Conservation (phyloP, 1,140 invertebrate species). For the Mactra quadrangularis region DNA sequence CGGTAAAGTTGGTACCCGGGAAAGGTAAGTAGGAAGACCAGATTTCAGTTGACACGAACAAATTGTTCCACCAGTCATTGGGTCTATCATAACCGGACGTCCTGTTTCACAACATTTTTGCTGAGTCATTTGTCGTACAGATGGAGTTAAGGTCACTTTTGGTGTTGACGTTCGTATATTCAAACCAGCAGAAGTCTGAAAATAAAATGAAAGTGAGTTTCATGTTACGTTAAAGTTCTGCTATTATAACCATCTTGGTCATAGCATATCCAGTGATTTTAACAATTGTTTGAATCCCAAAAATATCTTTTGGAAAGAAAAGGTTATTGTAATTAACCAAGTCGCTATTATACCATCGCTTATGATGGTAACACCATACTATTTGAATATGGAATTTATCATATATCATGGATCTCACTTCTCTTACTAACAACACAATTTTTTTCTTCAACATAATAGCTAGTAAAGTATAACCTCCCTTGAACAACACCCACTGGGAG, state of each 20-base stretch:
- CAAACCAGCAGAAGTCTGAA: conserved; percentile 22
- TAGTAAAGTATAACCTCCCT: too few species aligned
- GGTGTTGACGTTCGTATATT: conserved; percentile 38
- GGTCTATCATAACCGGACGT: conserved; percentile 58
- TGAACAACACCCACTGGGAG: too few species aligned
- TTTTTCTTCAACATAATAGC: too few species aligned
- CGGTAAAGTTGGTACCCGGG: conserved; percentile 43
- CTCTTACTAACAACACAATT: too few species aligned
- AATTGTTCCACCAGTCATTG: conserved; percentile 33
- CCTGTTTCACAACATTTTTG: conserved; percentile 52
- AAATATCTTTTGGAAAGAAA: not conserved
- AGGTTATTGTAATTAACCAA: not conserved
- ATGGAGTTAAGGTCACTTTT: conserved; percentile 25
- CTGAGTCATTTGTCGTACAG: conserved; percentile 9
- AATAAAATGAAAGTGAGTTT: not conserved
- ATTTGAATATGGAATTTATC: too few species aligned
- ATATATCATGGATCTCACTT: too few species aligned
- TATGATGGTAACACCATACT: too few species aligned
- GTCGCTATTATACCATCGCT: too few species aligned
- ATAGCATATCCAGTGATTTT: not conserved
- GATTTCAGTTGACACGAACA: conserved; percentile 58
- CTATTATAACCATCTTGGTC: not conserved
- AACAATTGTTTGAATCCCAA: not conserved
- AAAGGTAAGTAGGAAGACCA: conserved; percentile 45
- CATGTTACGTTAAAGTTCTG: not conserved